These are phyloP conservation scores for Stomorhina lunata DNA, from an alignment of 2,888 invertebrate genomes.

Conservation along the genomic window DNA sequence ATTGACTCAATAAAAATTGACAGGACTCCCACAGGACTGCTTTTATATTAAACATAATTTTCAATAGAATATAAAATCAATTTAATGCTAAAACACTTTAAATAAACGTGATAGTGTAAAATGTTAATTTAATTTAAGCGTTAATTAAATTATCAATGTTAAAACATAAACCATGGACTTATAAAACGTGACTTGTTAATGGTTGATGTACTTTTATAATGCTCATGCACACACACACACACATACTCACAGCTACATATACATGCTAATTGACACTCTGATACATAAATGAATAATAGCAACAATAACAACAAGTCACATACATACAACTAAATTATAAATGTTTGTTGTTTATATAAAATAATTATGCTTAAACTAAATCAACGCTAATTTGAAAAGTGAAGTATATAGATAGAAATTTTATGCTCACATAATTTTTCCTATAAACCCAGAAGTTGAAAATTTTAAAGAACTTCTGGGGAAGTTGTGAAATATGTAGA, in stretches of 20 bases:
- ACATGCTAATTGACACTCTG: not conserved
- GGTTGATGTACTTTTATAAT: slow-evolving; percentile 55
- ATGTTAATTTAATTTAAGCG: slow-evolving; percentile 53
- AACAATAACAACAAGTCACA: slow-evolving; percentile 28
- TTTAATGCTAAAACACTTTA: slow-evolving; percentile 24
- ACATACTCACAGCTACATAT: not conserved
- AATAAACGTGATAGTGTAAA: slow-evolving; percentile 35
- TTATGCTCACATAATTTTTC: slow-evolving; percentile 38
- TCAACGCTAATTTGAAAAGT: slow-evolving; percentile 57
- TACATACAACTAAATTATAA: slow-evolving; percentile 18
- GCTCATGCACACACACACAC: not conserved
- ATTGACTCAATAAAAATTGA: not conserved
- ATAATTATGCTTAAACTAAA: slow-evolving; percentile 62
- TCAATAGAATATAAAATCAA: not conserved
- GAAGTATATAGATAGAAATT: slow-evolving; percentile 40
- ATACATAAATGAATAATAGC: not conserved
- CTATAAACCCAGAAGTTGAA: too few relatives aligned
- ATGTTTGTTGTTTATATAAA: slow-evolving; percentile 57
- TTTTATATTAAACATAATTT: slow-evolving; percentile 6
- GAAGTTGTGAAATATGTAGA: too few relatives aligned
- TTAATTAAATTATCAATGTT: slow-evolving; percentile 64
- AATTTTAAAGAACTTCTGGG: too few relatives aligned
- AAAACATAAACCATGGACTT: slow-evolving; percentile 52
- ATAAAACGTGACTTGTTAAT: slow-evolving; percentile 61
- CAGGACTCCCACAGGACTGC: not conserved